These are phyloP conservation scores for Anabacerthia variegaticeps DNA, from an alignment of 2,797 vertebrate species.

Conservation along the genomic window DNA sequence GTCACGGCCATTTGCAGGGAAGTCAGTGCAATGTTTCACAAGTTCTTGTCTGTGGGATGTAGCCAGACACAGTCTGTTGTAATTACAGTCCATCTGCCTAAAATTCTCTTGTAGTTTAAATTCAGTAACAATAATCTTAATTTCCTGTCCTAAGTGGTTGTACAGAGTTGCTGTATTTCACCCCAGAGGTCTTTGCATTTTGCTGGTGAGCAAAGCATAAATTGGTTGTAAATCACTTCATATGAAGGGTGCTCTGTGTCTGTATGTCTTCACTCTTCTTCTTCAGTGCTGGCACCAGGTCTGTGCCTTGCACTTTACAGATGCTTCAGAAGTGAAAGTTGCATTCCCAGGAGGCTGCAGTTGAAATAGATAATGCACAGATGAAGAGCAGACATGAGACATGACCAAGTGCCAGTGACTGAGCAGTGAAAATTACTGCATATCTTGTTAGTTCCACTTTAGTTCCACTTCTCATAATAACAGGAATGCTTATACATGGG, in stretches of 20 bases:
- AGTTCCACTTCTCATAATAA: background rate
- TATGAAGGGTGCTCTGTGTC: background rate
- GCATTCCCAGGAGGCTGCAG: background rate
- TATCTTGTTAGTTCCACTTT: background rate
- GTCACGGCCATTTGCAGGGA: constrained; percentile 31
- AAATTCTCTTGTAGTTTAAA: constrained; percentile 45
- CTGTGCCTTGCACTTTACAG: background rate
- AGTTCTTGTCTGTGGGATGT: background rate
- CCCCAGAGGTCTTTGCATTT: background rate
- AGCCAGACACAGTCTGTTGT: constrained; percentile 9
- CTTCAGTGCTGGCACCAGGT: background rate
- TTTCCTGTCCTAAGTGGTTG: constrained; percentile 22
- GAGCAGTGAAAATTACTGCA: background rate
- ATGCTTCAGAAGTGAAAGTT: background rate
- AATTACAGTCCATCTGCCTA: constrained; percentile 39
- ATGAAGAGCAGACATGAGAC: background rate
- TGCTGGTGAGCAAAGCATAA: constrained; percentile 1
- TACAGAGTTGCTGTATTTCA: constrained; percentile 10
- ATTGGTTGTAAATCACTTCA: background rate
- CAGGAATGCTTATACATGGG: background rate
- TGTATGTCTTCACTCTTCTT: background rate
- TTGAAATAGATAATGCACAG: background rate
- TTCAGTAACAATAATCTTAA: constrained; percentile 25
- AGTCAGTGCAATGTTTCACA: background rate
- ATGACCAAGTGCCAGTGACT: background rate